phyloP scores from a whole-genome alignment of 2,888 invertebrate species.

The Caenorhabditis virilis region DNA sequence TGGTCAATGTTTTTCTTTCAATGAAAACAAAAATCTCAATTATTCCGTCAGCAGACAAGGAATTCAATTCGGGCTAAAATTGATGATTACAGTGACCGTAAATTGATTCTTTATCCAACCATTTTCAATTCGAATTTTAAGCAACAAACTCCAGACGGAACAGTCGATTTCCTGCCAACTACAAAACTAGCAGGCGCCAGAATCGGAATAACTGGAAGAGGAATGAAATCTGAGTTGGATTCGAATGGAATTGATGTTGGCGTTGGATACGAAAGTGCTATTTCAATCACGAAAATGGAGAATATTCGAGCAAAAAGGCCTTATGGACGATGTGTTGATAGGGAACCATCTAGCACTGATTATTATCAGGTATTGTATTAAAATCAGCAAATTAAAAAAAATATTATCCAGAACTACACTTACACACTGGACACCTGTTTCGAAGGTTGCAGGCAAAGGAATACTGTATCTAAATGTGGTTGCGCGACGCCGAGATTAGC shows the following conservation, averaged over 20 bases:
- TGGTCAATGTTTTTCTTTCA: conserved; percentile 51
- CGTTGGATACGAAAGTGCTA: conserved; percentile 48
- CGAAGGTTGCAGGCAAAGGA: conserved; percentile 47
- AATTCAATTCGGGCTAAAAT: conserved; percentile 45
- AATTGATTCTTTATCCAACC: background rate
- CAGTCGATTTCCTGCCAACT: conserved; percentile 39
- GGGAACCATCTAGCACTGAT: conserved; percentile 21
- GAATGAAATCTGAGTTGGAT: conserved; percentile 31
- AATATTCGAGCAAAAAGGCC: conserved; percentile 37
- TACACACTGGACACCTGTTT: conserved; percentile 53
- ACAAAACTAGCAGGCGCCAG: conserved; percentile 38
- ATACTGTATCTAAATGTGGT: conserved; percentile 34
- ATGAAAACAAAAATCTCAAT: conserved; percentile 31
- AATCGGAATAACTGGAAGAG: conserved; percentile 25
- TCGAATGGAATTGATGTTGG: conserved; percentile 45
- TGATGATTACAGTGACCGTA: conserved; percentile 44
- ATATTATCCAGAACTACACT: conserved; percentile 35
- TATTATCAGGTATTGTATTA: too few relatives aligned
- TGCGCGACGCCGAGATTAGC: conserved; percentile 38
- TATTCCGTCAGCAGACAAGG: conserved; percentile 44
- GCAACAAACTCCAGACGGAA: conserved; percentile 31
- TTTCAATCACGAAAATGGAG: conserved; percentile 43
- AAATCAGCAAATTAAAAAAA: too few relatives aligned
- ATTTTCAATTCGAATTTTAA: conserved; percentile 8
- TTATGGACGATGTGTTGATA: conserved; percentile 41